Conservation (phyloP, 2,113 vertebrate species). For the Scartelaos histophorus region DNA sequence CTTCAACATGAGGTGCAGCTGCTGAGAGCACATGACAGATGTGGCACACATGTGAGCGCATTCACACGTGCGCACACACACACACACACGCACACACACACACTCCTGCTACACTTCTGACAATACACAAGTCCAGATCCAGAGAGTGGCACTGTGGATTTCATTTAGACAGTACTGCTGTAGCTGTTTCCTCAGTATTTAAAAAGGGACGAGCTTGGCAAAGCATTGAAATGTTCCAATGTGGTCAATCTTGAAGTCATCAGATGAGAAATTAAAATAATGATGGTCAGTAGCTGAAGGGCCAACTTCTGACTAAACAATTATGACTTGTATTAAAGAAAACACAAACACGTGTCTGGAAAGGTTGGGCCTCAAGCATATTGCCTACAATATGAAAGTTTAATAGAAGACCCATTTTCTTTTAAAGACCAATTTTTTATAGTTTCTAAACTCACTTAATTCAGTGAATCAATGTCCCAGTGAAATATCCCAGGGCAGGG, state of each 20-base stretch:
- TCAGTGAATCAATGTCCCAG: too few relatives aligned
- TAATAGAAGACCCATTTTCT: not conserved
- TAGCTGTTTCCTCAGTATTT: slow-evolving; percentile 23
- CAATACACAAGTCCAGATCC: slow-evolving; percentile 36
- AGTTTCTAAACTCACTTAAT: not conserved
- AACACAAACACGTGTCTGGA: not conserved
- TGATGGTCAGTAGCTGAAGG: not conserved
- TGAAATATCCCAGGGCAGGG: not conserved
- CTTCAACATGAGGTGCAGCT: slow-evolving; percentile 60
- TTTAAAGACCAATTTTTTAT: not conserved
- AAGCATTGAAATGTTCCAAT: not conserved
- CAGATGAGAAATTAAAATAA: not conserved
- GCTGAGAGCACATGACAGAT: slow-evolving; percentile 65
- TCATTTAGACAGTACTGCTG: slow-evolving; percentile 26
- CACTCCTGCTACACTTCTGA: slow-evolving; percentile 17
- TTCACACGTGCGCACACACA: not conserved
- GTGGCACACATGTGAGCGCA: slow-evolving; percentile 43
- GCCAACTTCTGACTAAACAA: not conserved
- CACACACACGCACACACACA: slow-evolving; percentile 6
- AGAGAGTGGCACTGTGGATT: slow-evolving; percentile 7
- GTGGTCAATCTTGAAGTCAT: not conserved
- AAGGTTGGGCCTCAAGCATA: not conserved
- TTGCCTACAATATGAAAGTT: not conserved
- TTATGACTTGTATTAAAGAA: not conserved
- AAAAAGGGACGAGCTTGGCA: not conserved